These are phyloP conservation scores for Mobula birostris DNA, from an alignment of 2,113 vertebrate genomes.

Conservation along the genomic window DNA sequence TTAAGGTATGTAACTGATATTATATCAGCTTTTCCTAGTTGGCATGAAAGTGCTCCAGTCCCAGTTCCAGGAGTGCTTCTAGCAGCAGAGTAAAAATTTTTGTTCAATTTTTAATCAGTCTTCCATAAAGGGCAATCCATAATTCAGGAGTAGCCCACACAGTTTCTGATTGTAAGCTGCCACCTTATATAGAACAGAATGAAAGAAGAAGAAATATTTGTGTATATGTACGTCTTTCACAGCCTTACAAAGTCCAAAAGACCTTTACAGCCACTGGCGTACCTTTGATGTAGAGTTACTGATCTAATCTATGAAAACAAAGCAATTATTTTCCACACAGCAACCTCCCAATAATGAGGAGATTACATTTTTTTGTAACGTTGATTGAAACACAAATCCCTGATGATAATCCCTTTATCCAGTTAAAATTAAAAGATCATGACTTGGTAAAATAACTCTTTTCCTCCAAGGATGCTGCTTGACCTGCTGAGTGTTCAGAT, in stretches of 20 bases:
- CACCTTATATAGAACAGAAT: constrained; percentile 7
- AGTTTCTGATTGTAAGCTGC: neutral
- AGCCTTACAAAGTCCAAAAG: neutral
- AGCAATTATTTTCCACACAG: neutral
- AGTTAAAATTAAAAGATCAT: too few species aligned
- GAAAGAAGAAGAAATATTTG: neutral
- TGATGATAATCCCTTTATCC: neutral
- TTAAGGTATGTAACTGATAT: constrained; percentile 29
- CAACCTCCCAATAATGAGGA: neutral
- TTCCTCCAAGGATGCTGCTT: too few species aligned
- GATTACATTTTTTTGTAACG: neutral
- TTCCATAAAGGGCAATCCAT: constrained; percentile 20
- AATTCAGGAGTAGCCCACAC: neutral
- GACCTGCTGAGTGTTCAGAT: too few species aligned
- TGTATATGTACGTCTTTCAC: neutral
- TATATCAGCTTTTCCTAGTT: constrained; percentile 24
- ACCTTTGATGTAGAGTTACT: neutral
- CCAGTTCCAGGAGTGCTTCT: neutral
- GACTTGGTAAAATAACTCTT: too few species aligned
- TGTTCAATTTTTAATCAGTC: constrained; percentile 32
- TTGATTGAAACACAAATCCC: neutral
- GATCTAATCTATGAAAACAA: neutral
- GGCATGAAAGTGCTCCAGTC: neutral
- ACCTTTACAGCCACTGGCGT: neutral
- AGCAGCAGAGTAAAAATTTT: neutral